Evolutionary conservation across 2,888 invertebrate species (phyloP).

Genomic region (Eulithis prunata): DNA sequence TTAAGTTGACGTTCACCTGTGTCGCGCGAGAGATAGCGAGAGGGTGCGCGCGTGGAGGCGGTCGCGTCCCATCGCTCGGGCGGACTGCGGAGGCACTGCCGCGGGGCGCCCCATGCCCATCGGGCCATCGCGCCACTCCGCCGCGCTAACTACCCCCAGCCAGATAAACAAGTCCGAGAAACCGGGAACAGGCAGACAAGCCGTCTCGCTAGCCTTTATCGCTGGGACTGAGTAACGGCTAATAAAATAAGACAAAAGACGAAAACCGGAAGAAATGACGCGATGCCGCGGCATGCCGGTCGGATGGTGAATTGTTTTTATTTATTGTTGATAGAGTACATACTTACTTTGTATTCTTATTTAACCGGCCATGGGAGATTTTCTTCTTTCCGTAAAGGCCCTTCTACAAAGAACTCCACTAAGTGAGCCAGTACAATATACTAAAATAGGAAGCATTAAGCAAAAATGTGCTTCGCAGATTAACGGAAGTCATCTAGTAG

Average conservation of each 20-base stretch:
- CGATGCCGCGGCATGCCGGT: conserved; percentile 48
- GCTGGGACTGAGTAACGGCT: conserved; percentile 68
- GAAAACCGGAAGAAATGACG: conserved; percentile 61
- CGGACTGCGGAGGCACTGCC: conserved; percentile 70
- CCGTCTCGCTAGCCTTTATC: conserved; percentile 80
- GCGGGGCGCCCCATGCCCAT: conserved; percentile 62
- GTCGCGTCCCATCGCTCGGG: conserved; percentile 77
- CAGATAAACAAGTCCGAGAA: conserved; percentile 82
- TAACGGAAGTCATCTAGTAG: too few species aligned
- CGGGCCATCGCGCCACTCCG: conserved; percentile 44
- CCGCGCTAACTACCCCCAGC: conserved; percentile 70
- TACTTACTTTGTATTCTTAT: conserved; percentile 39
- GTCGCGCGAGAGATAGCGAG: conserved; percentile 54
- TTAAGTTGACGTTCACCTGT: conserved; percentile 64
- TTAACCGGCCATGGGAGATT: conserved; percentile 7
- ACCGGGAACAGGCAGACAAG: conserved; percentile 80
- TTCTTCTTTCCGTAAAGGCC: not conserved
- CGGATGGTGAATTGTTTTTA: conserved; percentile 36
- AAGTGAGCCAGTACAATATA: not conserved
- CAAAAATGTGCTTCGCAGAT: too few species aligned
- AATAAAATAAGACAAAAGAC: conserved; percentile 80
- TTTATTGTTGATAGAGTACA: conserved; percentile 50
- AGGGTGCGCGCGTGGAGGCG: conserved; percentile 62
- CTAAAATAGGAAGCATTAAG: too few species aligned
- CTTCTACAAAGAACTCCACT: not conserved